These are phyloP conservation scores for Lypha dubia DNA, from an alignment of 2,888 invertebrate species.

Conservation along the genomic window DNA sequence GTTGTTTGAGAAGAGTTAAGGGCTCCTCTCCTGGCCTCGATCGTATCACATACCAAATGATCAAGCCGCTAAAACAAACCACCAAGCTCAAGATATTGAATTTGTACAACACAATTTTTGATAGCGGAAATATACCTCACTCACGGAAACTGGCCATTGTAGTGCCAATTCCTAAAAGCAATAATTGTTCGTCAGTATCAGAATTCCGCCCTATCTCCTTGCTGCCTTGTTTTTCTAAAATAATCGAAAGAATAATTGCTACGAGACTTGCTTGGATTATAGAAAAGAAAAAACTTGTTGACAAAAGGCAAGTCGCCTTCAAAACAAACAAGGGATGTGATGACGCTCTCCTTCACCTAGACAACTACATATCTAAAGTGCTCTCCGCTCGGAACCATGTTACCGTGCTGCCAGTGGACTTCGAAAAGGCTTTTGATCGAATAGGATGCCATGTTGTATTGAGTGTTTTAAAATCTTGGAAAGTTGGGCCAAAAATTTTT, in stretches of 20 bases:
- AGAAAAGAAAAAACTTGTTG: neutral
- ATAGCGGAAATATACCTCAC: too few relatives aligned
- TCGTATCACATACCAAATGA: too few relatives aligned
- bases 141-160: too few relatives aligned
- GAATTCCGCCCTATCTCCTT: neutral
- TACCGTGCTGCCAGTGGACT: neutral
- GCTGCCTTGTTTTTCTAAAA: constrained; percentile 2
- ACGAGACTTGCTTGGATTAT: neutral
- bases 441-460: neutral
- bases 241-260: neutral
- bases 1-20: too few relatives aligned
- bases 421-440: constrained; percentile 1
- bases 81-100: too few relatives aligned
- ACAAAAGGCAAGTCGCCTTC: neutral
- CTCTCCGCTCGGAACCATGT: neutral
- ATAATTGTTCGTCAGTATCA: neutral
- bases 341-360: neutral
- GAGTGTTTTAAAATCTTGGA: neutral
- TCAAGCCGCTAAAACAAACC: too few relatives aligned
- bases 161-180: too few relatives aligned
- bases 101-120: too few relatives aligned
- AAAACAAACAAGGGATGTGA: neutral
- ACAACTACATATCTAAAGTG: neutral
- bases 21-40: too few relatives aligned
- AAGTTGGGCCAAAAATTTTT: neutral